Evolutionary conservation across 2,888 invertebrate genomes (phyloP).

Genomic region (Ophraella communa): DNA sequence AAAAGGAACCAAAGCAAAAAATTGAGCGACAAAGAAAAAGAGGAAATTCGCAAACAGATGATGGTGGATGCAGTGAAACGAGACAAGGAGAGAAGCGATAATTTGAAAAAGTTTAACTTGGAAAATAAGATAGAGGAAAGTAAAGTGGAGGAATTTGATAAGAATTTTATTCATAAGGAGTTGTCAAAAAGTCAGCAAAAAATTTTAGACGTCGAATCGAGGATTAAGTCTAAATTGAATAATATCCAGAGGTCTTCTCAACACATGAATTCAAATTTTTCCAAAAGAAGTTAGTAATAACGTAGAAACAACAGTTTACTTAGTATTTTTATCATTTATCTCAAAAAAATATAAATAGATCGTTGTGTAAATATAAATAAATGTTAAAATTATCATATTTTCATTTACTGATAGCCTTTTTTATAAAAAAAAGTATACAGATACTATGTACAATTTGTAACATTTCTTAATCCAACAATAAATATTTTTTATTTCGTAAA

Average conservation of each 20-base stretch:
- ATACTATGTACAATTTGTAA: no score
- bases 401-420: neutral
- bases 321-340: no score
- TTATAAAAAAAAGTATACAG: neutral
- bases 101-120: slow-evolving; percentile 69
- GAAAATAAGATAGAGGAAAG: slow-evolving; percentile 62
- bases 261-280: slow-evolving; percentile 87
- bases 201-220: slow-evolving; percentile 75
- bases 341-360: no score
- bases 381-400: neutral
- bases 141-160: slow-evolving; percentile 63
- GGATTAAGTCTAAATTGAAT: slow-evolving; percentile 87
- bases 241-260: slow-evolving; percentile 83
- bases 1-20: slow-evolving; percentile 51
- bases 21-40: slow-evolving; percentile 71
- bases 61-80: slow-evolving; percentile 78
- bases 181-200: slow-evolving; percentile 69
- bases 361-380: no score
- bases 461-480: no score
- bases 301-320: neutral
- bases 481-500: no score
- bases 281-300: slow-evolving; percentile 52
- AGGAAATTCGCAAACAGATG: slow-evolving; percentile 79
- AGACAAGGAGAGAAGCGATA: slow-evolving; percentile 70
- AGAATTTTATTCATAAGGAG: slow-evolving; percentile 67